Conservation (phyloP, 2,113 vertebrate genomes). For the Himantopus leucocephalus region DNA sequence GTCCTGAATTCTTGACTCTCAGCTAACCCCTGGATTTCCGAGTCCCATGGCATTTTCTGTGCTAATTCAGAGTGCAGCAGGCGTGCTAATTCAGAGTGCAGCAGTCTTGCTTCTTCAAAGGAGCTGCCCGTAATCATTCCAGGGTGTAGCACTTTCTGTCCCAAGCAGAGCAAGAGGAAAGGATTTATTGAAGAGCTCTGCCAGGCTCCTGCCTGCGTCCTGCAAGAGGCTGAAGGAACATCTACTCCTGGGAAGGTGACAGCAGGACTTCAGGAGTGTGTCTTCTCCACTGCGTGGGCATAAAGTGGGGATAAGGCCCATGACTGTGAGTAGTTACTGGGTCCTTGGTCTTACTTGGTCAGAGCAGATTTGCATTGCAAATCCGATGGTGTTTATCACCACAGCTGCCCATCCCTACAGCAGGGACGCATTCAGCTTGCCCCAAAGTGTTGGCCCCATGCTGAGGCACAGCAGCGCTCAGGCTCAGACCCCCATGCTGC, state of each 20-base stretch:
- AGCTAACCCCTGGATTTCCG: background rate
- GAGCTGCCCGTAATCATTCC: background rate
- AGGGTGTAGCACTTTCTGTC: background rate
- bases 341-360: background rate
- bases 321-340: background rate
- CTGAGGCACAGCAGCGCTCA: background rate
- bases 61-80: background rate
- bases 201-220: background rate
- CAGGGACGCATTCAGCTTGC: background rate
- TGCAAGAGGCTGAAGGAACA: background rate
- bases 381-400: accelerated
- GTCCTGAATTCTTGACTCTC: background rate
- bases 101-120: background rate
- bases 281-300: background rate
- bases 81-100: background rate
- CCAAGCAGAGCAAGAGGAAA: background rate
- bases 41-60: background rate
- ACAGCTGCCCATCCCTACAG: accelerated
- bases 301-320: background rate
- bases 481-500: accelerated
- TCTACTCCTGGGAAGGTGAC: background rate
- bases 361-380: background rate
- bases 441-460: background rate
- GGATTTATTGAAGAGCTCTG: background rate
- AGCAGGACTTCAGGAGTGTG: background rate